These are phyloP conservation scores for Brachymystax lenok DNA, from an alignment of 2,797 vertebrate genomes.

Conservation along the genomic window DNA sequence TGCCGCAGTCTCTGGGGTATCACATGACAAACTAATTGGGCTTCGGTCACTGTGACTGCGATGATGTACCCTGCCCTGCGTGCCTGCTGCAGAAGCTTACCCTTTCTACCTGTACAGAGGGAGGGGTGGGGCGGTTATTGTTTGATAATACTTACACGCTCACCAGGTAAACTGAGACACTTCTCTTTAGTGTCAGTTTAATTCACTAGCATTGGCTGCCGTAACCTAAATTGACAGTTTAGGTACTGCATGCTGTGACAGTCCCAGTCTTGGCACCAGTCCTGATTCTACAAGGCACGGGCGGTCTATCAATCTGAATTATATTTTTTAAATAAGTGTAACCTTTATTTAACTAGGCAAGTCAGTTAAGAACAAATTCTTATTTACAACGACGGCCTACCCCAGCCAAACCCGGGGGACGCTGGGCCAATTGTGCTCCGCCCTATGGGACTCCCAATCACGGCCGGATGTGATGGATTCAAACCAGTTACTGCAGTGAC, in stretches of 20 bases:
- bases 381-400: no score
- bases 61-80: conserved; percentile 11
- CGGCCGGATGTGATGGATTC: no score
- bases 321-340: no score
- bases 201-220: conserved; percentile 13
- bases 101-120: conserved; percentile 27
- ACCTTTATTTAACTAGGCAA: no score
- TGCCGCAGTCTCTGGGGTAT: conserved; percentile 51
- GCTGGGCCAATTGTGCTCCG: no score
- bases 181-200: conserved; percentile 14
- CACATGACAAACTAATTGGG: conserved; percentile 61
- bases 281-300: neutral
- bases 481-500: no score
- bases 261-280: neutral
- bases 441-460: no score
- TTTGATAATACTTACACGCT: conserved; percentile 35
- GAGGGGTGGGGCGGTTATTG: conserved; percentile 9
- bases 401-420: no score
- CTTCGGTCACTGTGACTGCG: conserved; percentile 26
- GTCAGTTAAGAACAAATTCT: no score
- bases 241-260: neutral
- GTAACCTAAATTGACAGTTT: neutral
- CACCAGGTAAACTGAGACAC: conserved; percentile 34
- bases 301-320: neutral
- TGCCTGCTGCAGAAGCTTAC: conserved; percentile 38